Evolutionary conservation across 2,113 vertebrate species (phyloP).

Genomic region (Ariopsis seemanni): DNA sequence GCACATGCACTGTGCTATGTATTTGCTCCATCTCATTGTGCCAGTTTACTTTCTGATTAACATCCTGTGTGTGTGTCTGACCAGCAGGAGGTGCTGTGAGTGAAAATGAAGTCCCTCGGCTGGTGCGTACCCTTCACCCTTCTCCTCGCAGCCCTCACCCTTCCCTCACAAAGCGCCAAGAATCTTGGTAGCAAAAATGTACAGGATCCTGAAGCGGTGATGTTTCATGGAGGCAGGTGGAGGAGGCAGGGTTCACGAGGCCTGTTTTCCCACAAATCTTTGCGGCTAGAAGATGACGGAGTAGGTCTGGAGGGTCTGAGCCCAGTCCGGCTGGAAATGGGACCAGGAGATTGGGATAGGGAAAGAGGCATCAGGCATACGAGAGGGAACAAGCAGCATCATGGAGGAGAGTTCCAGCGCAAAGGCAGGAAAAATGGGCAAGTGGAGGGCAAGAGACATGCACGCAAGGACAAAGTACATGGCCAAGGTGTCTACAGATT

Average conservation of each 20-base stretch:
- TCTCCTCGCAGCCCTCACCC: conserved; percentile 55
- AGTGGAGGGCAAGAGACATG: conserved; percentile 74
- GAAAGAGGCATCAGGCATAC: conserved; percentile 57
- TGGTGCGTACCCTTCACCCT: conserved; percentile 58
- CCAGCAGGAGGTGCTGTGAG: conserved; percentile 63
- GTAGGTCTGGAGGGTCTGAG: conserved; percentile 69
- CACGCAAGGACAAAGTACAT: conserved; percentile 77
- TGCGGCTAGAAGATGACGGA: conserved; percentile 70
- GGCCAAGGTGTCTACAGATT: conserved; percentile 53
- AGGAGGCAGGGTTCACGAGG: conserved; percentile 66
- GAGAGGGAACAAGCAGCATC: conserved; percentile 71
- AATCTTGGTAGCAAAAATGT: conserved; percentile 67
- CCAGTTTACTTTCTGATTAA: background rate
- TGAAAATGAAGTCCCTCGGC: conserved; percentile 60
- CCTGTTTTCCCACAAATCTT: conserved; percentile 58
- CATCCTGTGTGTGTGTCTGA: conserved; percentile 3
- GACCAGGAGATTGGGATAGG: conserved; percentile 66
- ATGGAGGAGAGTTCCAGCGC: conserved; percentile 64
- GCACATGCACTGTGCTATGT: background rate
- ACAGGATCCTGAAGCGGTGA: conserved; percentile 68
- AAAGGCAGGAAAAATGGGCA: conserved; percentile 76
- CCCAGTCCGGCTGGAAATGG: conserved; percentile 70
- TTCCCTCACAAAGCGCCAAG: conserved; percentile 59
- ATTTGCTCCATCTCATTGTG: background rate
- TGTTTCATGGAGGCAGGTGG: conserved; percentile 58